Percentiles rank a stretch among this genome's conserved stretches.
Evolutionary conservation across 2,113 vertebrate genomes (phyloP).

Genomic region (Hydrolagus affinis): DNA sequence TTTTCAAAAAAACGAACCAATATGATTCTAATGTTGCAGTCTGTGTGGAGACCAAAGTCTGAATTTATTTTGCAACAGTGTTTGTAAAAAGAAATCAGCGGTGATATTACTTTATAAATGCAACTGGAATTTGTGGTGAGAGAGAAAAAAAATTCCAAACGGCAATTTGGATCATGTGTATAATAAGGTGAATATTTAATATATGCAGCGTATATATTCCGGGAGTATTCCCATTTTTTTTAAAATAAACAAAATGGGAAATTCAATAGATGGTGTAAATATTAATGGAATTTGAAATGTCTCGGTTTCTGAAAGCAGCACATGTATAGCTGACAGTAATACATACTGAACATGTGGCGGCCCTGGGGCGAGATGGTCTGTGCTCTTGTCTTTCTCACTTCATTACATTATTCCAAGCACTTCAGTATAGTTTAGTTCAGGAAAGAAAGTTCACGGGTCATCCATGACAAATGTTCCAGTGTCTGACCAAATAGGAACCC

Average conservation of each 20-base stretch:
- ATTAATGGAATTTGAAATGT: conserved; percentile 72
- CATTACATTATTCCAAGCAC: conserved; percentile 60
- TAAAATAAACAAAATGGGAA: no score
- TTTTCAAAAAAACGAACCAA: background rate
- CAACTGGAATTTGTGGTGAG: background rate
- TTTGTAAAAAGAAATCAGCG: background rate
- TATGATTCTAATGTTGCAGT: background rate
- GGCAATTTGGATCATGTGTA: conserved; percentile 50
- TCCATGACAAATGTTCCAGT: conserved; percentile 64
- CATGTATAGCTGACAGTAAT: conserved; percentile 55
- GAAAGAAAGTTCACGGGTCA: conserved; percentile 62
- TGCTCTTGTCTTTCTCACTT: conserved; percentile 57
- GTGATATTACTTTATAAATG: conserved; percentile 23
- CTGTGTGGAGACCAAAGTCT: background rate
- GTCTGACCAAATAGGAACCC: conserved; percentile 58
- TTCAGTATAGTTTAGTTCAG: conserved; percentile 52
- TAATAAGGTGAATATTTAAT: conserved; percentile 43
- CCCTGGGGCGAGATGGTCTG: conserved; percentile 59
- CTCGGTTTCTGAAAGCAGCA: conserved; percentile 42
- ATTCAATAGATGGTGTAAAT: conserved; percentile 68
- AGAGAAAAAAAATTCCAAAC: conserved; percentile 32
- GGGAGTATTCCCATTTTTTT: no score
- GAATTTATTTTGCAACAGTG: background rate
- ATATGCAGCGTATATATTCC: background rate
- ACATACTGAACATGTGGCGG: conserved; percentile 56